These are phyloP conservation scores for Drosophila lutescens DNA, from an alignment of 2,888 invertebrate species.

Conservation along the genomic window DNA sequence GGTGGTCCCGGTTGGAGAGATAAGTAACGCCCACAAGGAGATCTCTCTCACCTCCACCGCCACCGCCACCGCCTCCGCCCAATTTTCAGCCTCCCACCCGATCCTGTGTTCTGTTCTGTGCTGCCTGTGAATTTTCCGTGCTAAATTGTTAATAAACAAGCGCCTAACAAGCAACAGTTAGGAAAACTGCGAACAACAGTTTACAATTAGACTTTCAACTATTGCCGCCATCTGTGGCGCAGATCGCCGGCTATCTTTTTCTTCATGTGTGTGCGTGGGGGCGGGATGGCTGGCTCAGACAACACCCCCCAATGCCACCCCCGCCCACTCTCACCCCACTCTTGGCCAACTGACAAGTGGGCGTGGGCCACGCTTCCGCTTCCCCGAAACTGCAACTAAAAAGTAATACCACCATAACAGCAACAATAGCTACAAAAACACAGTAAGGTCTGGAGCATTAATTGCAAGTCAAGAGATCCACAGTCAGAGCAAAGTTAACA, in stretches of 20 bases:
- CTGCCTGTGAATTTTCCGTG: slow-evolving; percentile 55
- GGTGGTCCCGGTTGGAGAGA: slow-evolving; percentile 50
- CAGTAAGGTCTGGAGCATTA: slow-evolving; percentile 56
- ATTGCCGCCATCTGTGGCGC: slow-evolving; percentile 53
- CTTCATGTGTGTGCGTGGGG: slow-evolving; percentile 42
- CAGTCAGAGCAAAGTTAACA: slow-evolving; percentile 61
- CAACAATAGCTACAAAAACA: slow-evolving; percentile 31
- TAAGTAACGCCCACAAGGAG: slow-evolving; percentile 59
- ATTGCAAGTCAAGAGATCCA: slow-evolving; percentile 56
- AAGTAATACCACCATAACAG: slow-evolving; percentile 24
- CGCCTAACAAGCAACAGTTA: slow-evolving; percentile 75
- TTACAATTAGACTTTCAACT: slow-evolving; percentile 80
- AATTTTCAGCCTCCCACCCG: not conserved
- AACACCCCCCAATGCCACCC: slow-evolving; percentile 25
- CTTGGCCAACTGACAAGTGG: slow-evolving; percentile 63
- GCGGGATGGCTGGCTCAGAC: slow-evolving; percentile 43
- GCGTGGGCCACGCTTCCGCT: slow-evolving; percentile 73
- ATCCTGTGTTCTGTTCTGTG: slow-evolving; percentile 24
- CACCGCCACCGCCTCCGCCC: not conserved
- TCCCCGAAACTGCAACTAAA: slow-evolving; percentile 56
- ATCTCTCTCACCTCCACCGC: slow-evolving; percentile 2
- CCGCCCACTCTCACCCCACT: slow-evolving; percentile 13
- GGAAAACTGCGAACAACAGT: slow-evolving; percentile 74
- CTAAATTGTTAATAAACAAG: slow-evolving; percentile 82
- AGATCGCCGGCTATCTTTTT: slow-evolving; percentile 17